Base-by-base conservation (phyloP, 2,113 vertebrate species). In the Jacana jacana region DNA sequence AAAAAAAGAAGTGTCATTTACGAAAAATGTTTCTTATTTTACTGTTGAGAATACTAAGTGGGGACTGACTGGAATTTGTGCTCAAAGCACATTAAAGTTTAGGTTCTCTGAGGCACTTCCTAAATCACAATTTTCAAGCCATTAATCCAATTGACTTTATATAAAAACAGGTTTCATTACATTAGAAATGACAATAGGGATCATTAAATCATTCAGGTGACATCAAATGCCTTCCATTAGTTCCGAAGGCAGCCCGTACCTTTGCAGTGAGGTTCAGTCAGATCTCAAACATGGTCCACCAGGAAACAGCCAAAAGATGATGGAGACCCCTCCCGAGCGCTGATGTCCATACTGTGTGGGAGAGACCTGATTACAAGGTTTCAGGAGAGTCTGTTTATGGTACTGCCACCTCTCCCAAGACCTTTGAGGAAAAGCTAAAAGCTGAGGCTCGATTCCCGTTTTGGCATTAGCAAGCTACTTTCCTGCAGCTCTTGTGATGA, bases 281-380 rank as follows among this genome's bases (percentile, higher is more conserved):
- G 17, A 10, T 28, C 44, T 23, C 44, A 55, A 14, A 57, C 0
- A 0, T 10, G 23, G 37, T 18, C 19, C 81, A 54, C 61, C 40
- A 72, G 70, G 17, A 58, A 63, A 1, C 46, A 68, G 42, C 28
- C 22, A 1, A 7, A 40, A 49, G 61, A 12, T 0, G 16, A 12
- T 6, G 57, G 61, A 37, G 63, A 30, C 28, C 13, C 11, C 37
- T 51, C 57, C 65, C 6, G 24, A 37, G 57, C 6, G 3, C 30
- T 27, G 31, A 9, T 10, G 13, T 16, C 70, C 70, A 23, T 3
- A 5, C 27, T 9, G 42, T 57, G 63, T 3, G 54, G 57, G 17
- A 78, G 17, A 78, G 10, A 3, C 44, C 7, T 2, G 1, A 1
- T 5, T 1, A 1, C 28, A 16, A 69, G 61, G 9, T 19, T 7